Conservation (phyloP, 2,888 invertebrate genomes). For the Melanotus villosus region DNA sequence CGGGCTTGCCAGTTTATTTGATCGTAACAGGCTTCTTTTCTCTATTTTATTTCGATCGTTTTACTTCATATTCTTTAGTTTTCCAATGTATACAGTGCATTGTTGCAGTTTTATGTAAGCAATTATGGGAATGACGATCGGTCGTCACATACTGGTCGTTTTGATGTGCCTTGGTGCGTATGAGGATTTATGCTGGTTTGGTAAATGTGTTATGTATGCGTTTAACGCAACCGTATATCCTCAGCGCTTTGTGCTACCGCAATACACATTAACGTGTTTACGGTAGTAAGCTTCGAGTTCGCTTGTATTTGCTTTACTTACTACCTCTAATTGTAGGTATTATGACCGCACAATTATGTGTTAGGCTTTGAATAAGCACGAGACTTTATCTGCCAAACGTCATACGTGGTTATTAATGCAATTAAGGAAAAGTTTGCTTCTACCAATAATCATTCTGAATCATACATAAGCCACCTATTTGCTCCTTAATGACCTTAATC, state of each 20-base stretch:
- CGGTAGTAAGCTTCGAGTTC: conserved; percentile 6
- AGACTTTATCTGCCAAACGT: not conserved
- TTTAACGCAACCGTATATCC: not conserved
- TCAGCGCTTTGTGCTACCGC: conserved; percentile 6
- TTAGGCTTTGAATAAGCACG: not conserved
- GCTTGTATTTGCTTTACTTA: conserved; percentile 18
- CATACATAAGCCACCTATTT: not conserved
- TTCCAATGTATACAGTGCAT: not conserved
- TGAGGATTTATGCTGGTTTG: not conserved
- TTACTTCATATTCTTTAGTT: not conserved
- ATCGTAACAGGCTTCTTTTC: conserved; percentile 6
- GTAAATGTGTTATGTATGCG: no score
- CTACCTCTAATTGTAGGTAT: conserved; percentile 13
- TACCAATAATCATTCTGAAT: not conserved
- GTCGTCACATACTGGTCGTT: not conserved
- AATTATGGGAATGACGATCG: not conserved
- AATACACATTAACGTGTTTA: conserved; percentile 17
- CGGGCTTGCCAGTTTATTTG: conserved; percentile 16
- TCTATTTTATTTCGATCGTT: not conserved
- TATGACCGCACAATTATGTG: conserved; percentile 7
- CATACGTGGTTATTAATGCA: no score
- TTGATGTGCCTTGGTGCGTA: not conserved
- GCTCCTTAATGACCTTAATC: no score
- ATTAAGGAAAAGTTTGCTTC: not conserved
- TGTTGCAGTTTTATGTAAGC: not conserved